These are phyloP conservation scores for Mesochorus sp. DNA, from an alignment of 2,888 invertebrate genomes.

Conservation along the genomic window DNA sequence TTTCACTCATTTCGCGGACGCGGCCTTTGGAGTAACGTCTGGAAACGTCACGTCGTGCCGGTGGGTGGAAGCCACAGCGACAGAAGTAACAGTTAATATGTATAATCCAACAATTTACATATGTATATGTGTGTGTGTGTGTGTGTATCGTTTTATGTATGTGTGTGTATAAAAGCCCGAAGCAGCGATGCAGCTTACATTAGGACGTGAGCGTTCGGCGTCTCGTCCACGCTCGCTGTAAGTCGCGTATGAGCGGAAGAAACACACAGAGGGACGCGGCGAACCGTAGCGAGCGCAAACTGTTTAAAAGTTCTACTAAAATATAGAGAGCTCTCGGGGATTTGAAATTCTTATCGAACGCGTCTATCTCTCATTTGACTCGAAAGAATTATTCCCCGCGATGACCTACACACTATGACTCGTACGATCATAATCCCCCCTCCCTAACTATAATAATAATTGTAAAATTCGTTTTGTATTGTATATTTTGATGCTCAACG, in stretches of 20 bases:
- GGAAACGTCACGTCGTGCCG: constrained; percentile 37
- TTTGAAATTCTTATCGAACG: constrained; percentile 3
- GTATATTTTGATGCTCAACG: no score
- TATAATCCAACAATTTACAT: constrained; percentile 4
- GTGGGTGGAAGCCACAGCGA: constrained; percentile 55
- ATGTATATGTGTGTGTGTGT: constrained; percentile 4
- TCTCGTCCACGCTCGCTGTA: neutral
- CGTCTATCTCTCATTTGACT: neutral
- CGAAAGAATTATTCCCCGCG: neutral
- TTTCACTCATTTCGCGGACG: constrained; percentile 69
- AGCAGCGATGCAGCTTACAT: neutral
- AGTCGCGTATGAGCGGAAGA: constrained; percentile 22
- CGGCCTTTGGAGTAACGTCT: constrained; percentile 58
- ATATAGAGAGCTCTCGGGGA: constrained; percentile 17
- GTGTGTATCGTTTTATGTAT: no score
- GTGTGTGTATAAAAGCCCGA: neutral
- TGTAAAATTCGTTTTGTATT: no score
- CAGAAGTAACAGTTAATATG: constrained; percentile 27
- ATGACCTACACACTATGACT: neutral
- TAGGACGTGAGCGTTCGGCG: neutral
- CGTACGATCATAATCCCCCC: no score
- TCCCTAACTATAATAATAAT: no score
- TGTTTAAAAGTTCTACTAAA: neutral
- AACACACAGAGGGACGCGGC: constrained; percentile 38
- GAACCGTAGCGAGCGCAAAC: constrained; percentile 21